Conservation (phyloP, 2,888 invertebrate genomes). For the Malacosoma neustria region DNA sequence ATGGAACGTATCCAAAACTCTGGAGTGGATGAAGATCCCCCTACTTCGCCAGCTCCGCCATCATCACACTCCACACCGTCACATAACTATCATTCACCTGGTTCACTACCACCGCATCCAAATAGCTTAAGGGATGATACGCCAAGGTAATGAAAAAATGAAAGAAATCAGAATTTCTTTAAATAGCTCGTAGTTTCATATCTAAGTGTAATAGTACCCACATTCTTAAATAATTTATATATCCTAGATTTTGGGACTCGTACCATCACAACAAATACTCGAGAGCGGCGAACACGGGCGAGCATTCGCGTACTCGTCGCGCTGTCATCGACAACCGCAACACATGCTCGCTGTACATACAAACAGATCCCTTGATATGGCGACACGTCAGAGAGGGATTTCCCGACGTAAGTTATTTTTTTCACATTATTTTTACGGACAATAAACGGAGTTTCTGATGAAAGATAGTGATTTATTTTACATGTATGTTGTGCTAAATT, state of each 20-base stretch:
- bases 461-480: no score
- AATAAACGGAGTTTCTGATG: no score
- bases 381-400: constrained; percentile 90
- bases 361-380: constrained; percentile 99
- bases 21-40: constrained; percentile 75
- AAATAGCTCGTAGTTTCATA: no score
- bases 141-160: constrained; percentile 42
- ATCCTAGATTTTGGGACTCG: constrained; percentile 54
- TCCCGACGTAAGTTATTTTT: constrained; percentile 78
- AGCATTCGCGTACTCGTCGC: constrained; percentile 71
- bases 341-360: constrained; percentile 96
- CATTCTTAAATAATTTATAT: no score
- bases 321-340: constrained; percentile 82
- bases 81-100: constrained; percentile 30
- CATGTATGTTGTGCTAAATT: no score
- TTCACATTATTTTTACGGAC: no score
- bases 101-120: constrained; percentile 46
- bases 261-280: constrained; percentile 83
- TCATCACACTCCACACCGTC: constrained; percentile 29
- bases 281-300: constrained; percentile 80
- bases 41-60: constrained; percentile 32
- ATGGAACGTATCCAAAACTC: constrained; percentile 93
- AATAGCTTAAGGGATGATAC: constrained; percentile 62
- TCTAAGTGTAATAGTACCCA: no score
- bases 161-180: no score